Percentiles rank a stretch among this genome's conserved stretches.
phyloP scores from a whole-genome alignment of 2,797 vertebrate species.

The Anguilla anguilla region DNA sequence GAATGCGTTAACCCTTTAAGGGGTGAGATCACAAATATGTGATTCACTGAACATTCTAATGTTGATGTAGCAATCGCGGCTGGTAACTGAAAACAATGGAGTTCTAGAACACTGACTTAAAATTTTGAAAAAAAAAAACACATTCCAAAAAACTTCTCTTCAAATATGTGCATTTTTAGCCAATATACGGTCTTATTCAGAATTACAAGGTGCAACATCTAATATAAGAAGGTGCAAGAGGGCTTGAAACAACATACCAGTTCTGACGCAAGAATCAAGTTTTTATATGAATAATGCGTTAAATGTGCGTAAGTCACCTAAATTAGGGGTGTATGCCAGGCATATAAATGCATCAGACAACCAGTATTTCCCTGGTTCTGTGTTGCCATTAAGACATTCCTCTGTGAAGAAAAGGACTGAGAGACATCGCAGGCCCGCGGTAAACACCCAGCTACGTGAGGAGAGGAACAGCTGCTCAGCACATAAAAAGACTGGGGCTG shows the following conservation, averaged over 20 bases:
- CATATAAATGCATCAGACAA: neutral
- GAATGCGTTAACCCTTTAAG: neutral
- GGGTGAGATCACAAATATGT: no score
- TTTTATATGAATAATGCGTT: neutral
- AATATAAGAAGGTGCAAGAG: neutral
- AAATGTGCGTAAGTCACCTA: neutral
- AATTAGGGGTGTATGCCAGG: neutral
- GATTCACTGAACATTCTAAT: no score
- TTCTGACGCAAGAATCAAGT: neutral
- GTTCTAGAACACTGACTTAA: no score
- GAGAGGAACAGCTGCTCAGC: slow-evolving; percentile 41
- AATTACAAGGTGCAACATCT: neutral
- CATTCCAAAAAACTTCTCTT: no score
- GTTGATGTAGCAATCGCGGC: no score
- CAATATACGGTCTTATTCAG: no score
- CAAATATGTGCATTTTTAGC: no score
- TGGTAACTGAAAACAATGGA: no score
- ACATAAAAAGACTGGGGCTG: slow-evolving; percentile 45
- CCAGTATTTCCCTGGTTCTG: neutral
- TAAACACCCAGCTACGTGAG: neutral
- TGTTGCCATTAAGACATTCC: neutral
- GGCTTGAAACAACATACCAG: neutral
- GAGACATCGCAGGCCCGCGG: slow-evolving; percentile 22
- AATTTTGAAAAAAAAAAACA: no score
- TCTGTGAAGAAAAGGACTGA: neutral